A percentile compares a stretch with the other conserved stretches of the same genome.
Conservation (phyloP, 2,113 vertebrate genomes). For the Pogonocichla stellata region DNA sequence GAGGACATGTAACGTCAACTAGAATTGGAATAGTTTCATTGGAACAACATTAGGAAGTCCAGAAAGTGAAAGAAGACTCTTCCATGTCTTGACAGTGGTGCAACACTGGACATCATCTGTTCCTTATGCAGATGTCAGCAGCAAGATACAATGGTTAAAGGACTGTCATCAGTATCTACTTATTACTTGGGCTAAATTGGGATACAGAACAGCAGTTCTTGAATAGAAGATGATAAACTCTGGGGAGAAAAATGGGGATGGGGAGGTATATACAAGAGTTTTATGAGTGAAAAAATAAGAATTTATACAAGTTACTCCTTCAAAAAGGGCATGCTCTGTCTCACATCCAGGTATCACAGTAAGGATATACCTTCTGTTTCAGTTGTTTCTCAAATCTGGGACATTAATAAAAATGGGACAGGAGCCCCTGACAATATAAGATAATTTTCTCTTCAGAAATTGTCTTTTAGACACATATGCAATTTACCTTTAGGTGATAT, state of each 20-base stretch:
- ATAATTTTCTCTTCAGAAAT: neutral
- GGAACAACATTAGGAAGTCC: neutral
- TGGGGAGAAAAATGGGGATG: neutral
- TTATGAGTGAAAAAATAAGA: neutral
- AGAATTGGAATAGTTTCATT: neutral
- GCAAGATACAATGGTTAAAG: neutral
- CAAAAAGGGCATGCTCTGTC: rapidly evolving
- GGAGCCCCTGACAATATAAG: neutral
- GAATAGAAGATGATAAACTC: neutral
- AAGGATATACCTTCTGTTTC: neutral
- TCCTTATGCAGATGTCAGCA: neutral
- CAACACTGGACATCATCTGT: neutral
- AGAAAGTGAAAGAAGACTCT: neutral
- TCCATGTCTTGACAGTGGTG: neutral
- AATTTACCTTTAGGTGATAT: neutral
- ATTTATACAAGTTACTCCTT: neutral
- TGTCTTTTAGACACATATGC: neutral
- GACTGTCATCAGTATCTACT: neutral
- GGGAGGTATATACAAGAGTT: neutral
- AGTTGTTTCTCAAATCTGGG: neutral
- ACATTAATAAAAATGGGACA: neutral
- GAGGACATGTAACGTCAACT: neutral
- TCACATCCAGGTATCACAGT: neutral
- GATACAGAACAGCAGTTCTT: neutral
- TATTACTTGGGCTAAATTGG: neutral